Base-by-base conservation (phyloP, 2,888 invertebrate species). In the Eumerus sabulonum region DNA sequence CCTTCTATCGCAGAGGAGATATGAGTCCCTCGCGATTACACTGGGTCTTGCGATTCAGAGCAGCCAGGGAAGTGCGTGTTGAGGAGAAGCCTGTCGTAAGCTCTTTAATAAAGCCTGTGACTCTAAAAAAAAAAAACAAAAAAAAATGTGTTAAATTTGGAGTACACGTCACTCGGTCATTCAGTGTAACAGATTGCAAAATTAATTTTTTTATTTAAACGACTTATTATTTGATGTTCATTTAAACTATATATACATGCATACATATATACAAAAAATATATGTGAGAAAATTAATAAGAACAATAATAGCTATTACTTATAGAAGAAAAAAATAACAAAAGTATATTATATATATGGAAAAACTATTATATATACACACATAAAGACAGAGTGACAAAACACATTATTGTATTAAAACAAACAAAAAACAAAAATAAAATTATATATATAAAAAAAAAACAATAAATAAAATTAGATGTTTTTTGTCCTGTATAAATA, bases 231-330 rank as follows among this genome's bases (percentile, higher is more conserved):
- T 27, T 27, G n/a, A n/a, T n/a, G n/a, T 50, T 62, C 51, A 67
- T 51, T 63, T 40, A 50, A 53, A 57, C 51, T 68, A 47, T 66
- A 57, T 68, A 77, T 68, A 45, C 27, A 27, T 68, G 67, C 47
- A n/a, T 7, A 40, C 27, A 27, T 68, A 73, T 51, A n/a, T 7
- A 40, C 47, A 51, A 51, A 57, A 66, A 66, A 72, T 45, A 72
- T 72, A 72, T 70, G 64, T 64, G 68, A 45, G 74, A 76, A 66
- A 56, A 86, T 86, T 88, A 88, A 88, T 87, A 88, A 88, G 87
- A 87, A 87, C 87, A 87, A 87, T 87, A 87, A 87, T 87, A 87
- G 87, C 86, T 88, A 87, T 87, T 87, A 87, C 87, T 87, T 87
- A 84, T 87, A 86, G 86, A 88, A 63, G 59, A 70, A 60, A 76